A percentile compares a stretch with the other conserved stretches of the same genome.
Conservation (phyloP, 1,140 invertebrate species). For the Aricia agestis region DNA sequence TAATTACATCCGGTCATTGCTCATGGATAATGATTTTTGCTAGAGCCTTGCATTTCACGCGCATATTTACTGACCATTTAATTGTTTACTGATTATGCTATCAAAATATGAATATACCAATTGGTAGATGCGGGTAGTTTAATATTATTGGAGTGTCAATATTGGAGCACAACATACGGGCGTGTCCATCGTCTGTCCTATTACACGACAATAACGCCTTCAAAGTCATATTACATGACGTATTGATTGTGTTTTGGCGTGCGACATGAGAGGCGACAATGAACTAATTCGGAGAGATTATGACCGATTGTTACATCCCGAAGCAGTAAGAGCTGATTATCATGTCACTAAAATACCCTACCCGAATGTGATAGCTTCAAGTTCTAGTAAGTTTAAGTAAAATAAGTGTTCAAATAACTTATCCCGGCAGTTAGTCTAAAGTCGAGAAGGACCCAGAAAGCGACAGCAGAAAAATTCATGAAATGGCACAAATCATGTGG, state of each 20-base stretch:
- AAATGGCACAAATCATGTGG: too few species aligned
- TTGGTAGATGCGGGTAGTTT: constrained; percentile 34
- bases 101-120: background rate
- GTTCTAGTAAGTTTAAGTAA: too few species aligned
- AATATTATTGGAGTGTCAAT: constrained; percentile 31
- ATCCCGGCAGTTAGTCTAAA: too few species aligned
- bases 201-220: background rate
- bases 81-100: background rate
- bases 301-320: background rate
- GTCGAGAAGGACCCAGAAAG: too few species aligned
- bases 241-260: background rate
- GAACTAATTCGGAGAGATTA: background rate
- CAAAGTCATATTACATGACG: constrained; percentile 1
- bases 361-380: too few species aligned
- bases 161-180: constrained; percentile 39
- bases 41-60: too few species aligned
- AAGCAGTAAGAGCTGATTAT: too few species aligned
- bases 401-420: too few species aligned
- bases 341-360: too few species aligned
- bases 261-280: background rate
- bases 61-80: background rate
- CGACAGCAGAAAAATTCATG: too few species aligned
- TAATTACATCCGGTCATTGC: background rate
- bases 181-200: background rate
- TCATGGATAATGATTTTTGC: too few species aligned